Percentiles rank a stretch among this genome's conserved stretches.
These are phyloP conservation scores for Panurus biarmicus DNA, from an alignment of 2,113 vertebrate genomes.

Conservation along the genomic window DNA sequence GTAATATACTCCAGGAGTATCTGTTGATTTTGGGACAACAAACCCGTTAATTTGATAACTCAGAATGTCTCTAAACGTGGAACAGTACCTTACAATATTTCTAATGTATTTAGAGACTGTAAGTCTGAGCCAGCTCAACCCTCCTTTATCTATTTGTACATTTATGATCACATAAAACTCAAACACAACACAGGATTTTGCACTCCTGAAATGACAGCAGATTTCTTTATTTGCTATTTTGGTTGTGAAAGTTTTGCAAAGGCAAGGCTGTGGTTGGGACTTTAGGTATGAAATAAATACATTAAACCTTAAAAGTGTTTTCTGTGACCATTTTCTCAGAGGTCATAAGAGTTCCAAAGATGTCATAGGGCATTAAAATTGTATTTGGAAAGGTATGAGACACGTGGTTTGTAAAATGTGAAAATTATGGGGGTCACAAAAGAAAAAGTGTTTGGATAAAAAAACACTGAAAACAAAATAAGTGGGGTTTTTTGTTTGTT, in stretches of 20 bases:
- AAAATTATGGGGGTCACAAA: neutral
- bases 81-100: neutral
- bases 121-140: neutral
- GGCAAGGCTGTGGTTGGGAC: neutral
- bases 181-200: neutral
- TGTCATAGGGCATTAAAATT: neutral
- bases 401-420: neutral
- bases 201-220: neutral
- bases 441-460: neutral
- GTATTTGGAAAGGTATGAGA: accelerated
- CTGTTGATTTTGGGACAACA: neutral
- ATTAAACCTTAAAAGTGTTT: neutral
- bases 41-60: neutral
- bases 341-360: neutral
- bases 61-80: neutral
- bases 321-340: neutral
- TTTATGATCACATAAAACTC: neutral
- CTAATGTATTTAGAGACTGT: neutral
- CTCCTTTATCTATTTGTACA: neutral
- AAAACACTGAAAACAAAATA: neutral
- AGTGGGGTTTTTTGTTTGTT: neutral
- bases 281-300: neutral
- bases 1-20: neutral
- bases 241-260: neutral
- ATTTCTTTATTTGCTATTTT: neutral